These are phyloP conservation scores for Antheraea yamamai DNA, from an alignment of 2,888 invertebrate genomes.

Conservation along the genomic window DNA sequence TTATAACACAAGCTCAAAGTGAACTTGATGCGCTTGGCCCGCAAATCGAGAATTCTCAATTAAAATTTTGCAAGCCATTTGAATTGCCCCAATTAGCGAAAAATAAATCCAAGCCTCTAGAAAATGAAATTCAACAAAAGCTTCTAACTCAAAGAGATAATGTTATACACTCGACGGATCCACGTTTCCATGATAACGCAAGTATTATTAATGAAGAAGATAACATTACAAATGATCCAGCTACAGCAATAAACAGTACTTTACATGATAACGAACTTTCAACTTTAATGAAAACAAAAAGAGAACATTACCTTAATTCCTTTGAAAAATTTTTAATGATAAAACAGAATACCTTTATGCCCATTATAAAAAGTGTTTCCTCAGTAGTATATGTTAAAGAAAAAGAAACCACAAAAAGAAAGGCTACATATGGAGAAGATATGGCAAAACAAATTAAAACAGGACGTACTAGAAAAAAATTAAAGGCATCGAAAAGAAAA, in stretches of 20 bases:
- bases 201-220: neutral
- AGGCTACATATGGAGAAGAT: neutral
- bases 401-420: neutral
- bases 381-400: neutral
- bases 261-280: neutral
- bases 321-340: slow-evolving; percentile 12
- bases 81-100: neutral
- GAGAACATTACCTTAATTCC: slow-evolving; percentile 4
- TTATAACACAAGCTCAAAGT: slow-evolving; percentile 16
- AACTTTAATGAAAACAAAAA: slow-evolving; percentile 4
- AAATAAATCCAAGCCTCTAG: neutral
- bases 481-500: neutral
- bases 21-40: neutral
- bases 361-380: neutral
- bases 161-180: neutral
- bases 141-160: neutral
- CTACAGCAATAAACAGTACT: neutral
- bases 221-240: neutral
- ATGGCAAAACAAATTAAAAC: neutral
- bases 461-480: neutral
- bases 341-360: neutral
- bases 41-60: neutral
- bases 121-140: neutral
- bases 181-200: neutral
- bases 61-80: neutral